Evolutionary conservation across 1,140 invertebrate species (phyloP).

Genomic region (Theocolax elegans): DNA sequence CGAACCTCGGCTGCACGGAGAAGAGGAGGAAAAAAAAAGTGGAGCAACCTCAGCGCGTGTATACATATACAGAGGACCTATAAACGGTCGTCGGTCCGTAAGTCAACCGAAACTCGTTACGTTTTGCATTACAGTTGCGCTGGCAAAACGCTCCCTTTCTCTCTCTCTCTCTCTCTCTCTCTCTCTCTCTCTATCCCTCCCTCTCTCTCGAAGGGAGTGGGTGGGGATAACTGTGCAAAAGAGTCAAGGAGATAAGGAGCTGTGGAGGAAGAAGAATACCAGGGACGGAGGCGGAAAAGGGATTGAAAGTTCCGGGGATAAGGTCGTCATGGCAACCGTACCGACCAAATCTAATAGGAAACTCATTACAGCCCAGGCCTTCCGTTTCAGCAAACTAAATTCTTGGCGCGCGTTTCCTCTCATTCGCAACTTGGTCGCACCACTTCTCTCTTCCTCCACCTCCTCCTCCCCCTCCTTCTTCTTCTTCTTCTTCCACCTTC

Average conservation of each 20-base stretch:
- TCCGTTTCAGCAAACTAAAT: constrained; percentile 61
- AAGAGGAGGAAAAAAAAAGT: too few relatives aligned
- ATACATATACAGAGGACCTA: too few relatives aligned
- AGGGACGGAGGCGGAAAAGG: constrained; percentile 34
- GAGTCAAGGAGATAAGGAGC: constrained; percentile 1
- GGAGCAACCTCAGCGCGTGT: too few relatives aligned
- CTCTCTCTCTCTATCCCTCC: too few relatives aligned
- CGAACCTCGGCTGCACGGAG: too few relatives aligned
- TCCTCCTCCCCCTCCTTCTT: background rate
- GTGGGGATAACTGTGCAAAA: background rate
- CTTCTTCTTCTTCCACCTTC: background rate
- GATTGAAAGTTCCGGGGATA: constrained; percentile 52
- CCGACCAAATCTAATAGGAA: constrained; percentile 65
- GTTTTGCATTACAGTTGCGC: constrained; percentile 38
- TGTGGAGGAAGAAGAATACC: background rate
- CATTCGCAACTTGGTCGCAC: too few relatives aligned
- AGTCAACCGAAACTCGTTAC: constrained; percentile 40
- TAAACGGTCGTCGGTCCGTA: too few relatives aligned
- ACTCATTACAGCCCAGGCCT: constrained; percentile 61
- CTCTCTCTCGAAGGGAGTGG: too few relatives aligned
- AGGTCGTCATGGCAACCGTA: constrained; percentile 55
- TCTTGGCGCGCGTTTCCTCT: too few relatives aligned
- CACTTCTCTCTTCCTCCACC: constrained; percentile 33
- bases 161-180: too few relatives aligned
- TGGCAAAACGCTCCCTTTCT: too few relatives aligned